Percentiles rank a stretch among this genome's conserved stretches.
phyloP scores from a whole-genome alignment of 2,113 vertebrate genomes.

The Apteryx owenii region DNA sequence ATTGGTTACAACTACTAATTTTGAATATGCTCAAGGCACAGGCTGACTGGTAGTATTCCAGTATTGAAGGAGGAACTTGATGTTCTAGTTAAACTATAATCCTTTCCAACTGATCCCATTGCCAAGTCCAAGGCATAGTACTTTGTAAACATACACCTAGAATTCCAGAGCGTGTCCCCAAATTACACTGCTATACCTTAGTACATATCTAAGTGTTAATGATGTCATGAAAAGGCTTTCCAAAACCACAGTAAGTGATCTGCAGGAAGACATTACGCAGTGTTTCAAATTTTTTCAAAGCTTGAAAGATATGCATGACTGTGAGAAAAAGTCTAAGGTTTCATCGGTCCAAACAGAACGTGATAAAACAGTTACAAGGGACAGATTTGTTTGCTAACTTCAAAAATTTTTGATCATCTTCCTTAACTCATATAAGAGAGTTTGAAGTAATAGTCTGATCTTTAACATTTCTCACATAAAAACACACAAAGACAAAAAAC shows the following conservation, averaged over 20 bases:
- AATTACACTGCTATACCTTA: not conserved
- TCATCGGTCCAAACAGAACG: not conserved
- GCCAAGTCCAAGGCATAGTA: not conserved
- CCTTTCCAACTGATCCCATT: not conserved
- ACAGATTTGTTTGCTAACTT: accelerated
- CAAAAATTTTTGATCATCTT: not conserved
- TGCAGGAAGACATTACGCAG: not conserved
- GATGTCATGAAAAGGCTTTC: accelerated
- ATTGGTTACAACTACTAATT: not conserved
- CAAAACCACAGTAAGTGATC: not conserved
- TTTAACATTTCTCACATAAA: not conserved
- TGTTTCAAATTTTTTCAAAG: not conserved
- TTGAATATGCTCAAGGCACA: not conserved
- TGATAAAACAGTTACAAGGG: not conserved
- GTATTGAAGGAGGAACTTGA: not conserved
- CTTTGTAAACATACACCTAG: not conserved
- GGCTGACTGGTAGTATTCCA: not conserved
- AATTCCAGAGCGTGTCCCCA: accelerated
- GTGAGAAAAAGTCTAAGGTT: not conserved
- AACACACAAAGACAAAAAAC: accelerated
- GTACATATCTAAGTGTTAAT: not conserved
- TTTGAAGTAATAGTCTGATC: not conserved
- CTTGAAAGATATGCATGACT: not conserved
- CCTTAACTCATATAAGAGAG: not conserved
- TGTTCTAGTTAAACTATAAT: not conserved